These are phyloP conservation scores for Chalcis sispes DNA, from an alignment of 2,888 invertebrate species.

Conservation along the genomic window DNA sequence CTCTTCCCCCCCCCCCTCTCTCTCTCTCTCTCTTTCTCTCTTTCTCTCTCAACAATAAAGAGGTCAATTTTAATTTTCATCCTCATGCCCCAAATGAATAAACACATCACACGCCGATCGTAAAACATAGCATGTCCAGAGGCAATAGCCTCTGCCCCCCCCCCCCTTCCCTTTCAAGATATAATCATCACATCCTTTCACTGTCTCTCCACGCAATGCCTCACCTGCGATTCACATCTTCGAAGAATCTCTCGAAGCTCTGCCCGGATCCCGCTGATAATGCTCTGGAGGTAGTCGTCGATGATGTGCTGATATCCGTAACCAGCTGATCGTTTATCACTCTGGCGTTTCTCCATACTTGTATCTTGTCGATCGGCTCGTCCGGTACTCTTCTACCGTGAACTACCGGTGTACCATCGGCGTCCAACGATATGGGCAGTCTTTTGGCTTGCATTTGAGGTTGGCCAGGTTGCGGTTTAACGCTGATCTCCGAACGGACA, in stretches of 20 bases:
- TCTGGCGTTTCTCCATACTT: conserved; percentile 91
- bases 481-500: conserved; percentile 81
- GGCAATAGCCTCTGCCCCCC: not conserved
- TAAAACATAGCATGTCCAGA: too few relatives aligned
- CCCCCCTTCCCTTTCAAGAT: not conserved
- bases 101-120: too few relatives aligned
- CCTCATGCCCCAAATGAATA: not conserved
- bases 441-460: conserved; percentile 66
- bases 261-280: conserved; percentile 52
- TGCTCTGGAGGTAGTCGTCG: conserved; percentile 12
- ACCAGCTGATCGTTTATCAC: conserved; percentile 90
- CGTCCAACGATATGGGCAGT: conserved; percentile 81
- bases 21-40: too few relatives aligned
- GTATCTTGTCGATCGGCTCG: conserved; percentile 86
- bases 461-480: conserved; percentile 74
- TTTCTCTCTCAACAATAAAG: too few relatives aligned
- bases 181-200: not conserved
- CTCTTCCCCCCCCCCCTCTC: too few relatives aligned
- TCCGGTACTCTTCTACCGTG: conserved; percentile 90
- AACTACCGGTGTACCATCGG: conserved; percentile 87
- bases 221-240: conserved; percentile 71
- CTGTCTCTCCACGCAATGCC: not conserved
- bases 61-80: conserved; percentile 2
- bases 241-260: conserved; percentile 70
- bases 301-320: conserved; percentile 76